Conservation (phyloP, 2,113 vertebrate species). For the Callaeas wilsoni region DNA sequence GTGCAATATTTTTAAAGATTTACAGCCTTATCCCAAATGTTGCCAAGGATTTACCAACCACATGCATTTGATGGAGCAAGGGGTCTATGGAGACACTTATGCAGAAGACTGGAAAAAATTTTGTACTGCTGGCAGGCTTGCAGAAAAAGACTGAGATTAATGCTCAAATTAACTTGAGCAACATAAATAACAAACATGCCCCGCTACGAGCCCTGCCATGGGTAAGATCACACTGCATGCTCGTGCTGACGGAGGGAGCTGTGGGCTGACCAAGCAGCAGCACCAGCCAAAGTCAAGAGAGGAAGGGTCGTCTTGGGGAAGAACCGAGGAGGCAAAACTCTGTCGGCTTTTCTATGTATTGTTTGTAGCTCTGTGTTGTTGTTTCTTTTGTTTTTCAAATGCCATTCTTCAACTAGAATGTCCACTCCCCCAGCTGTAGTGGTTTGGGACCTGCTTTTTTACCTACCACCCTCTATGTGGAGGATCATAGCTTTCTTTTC, state of each 20-base stretch:
- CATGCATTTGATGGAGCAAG: background rate
- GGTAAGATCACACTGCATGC: accelerated
- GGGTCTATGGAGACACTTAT: background rate
- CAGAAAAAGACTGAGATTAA: background rate
- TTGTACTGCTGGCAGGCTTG: background rate
- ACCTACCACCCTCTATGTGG: background rate
- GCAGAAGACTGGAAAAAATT: background rate
- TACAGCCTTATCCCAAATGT: background rate
- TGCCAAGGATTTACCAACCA: background rate
- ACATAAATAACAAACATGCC: background rate
- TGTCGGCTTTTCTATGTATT: background rate
- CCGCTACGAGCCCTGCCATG: background rate
- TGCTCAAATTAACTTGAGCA: background rate
- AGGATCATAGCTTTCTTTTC: background rate
- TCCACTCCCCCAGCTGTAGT: background rate
- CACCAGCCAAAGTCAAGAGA: background rate
- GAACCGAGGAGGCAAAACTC: background rate
- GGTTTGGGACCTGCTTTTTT: background rate
- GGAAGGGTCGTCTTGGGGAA: background rate
- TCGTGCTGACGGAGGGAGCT: background rate
- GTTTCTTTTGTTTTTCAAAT: background rate
- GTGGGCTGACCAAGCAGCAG: background rate
- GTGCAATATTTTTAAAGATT: background rate
- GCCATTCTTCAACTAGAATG: background rate
- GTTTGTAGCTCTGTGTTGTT: background rate